Percentiles rank a stretch among this genome's conserved stretches.
phyloP scores from a whole-genome alignment of 2,113 vertebrate species.

The Myiozetetes cayanensis region DNA sequence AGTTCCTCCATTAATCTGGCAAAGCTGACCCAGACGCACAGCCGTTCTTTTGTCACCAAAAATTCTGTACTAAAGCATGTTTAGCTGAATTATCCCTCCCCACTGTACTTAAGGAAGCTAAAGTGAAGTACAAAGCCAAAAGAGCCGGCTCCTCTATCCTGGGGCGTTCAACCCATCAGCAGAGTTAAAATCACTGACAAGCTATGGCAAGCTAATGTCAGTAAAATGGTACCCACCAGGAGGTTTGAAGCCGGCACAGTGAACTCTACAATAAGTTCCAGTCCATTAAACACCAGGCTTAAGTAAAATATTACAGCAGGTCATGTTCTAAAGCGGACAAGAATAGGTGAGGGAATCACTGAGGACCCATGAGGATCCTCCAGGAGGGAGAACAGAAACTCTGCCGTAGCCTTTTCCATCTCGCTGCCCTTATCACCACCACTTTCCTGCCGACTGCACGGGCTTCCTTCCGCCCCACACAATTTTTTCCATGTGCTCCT shows the following conservation, averaged over 20 bases:
- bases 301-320: slow-evolving; percentile 34
- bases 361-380: neutral
- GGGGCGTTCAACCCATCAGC: neutral
- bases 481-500: neutral
- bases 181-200: slow-evolving; percentile 16
- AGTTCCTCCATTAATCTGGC: neutral
- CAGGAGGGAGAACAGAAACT: neutral
- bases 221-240: slow-evolving; percentile 53
- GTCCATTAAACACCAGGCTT: slow-evolving; percentile 21
- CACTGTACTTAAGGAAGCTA: neutral
- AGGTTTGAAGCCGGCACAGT: neutral
- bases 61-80: neutral
- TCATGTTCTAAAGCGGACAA: neutral
- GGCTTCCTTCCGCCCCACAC: neutral
- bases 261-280: slow-evolving; percentile 45
- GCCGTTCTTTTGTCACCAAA: neutral
- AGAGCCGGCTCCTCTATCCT: neutral
- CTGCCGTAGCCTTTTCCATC: neutral
- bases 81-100: neutral
- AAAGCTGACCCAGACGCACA: neutral
- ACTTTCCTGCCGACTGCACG: neutral
- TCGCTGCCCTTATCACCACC: neutral
- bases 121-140: neutral
- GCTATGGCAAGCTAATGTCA: slow-evolving; percentile 20
- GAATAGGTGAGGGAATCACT: neutral